Conservation (phyloP, 2,888 invertebrate species). For the Oasisia sp. region DNA sequence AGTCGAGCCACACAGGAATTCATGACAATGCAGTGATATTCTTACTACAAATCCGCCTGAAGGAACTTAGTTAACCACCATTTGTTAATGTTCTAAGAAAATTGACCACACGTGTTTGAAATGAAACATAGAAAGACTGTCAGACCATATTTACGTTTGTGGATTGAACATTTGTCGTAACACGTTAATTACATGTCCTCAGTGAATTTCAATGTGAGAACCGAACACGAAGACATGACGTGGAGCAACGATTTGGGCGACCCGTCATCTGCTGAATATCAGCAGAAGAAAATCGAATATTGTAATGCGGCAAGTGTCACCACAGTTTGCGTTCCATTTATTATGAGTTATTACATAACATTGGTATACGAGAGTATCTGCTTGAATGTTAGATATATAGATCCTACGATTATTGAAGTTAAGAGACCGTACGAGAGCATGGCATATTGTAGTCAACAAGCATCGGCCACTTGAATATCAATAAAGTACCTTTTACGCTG, state of each 20-base stretch:
- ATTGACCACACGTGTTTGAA: not conserved
- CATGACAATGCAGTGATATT: no score
- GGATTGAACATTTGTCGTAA: not conserved
- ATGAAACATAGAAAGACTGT: not conserved
- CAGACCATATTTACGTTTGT: not conserved
- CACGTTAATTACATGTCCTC: not conserved
- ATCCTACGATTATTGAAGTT: no score
- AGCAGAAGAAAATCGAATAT: constrained; percentile 4
- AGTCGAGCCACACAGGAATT: no score
- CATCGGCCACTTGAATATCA: no score
- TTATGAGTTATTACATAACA: no score
- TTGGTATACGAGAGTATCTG: no score
- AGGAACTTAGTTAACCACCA: not conserved
- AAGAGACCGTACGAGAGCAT: no score
- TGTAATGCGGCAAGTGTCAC: not conserved
- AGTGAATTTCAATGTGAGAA: constrained; percentile 4
- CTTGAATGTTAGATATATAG: no score
- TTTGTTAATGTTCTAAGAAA: not conserved
- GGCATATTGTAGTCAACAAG: no score
- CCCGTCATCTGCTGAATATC: not conserved
- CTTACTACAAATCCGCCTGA: no score
- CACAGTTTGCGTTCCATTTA: not conserved
- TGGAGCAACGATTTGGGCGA: not conserved
- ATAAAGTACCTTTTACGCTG: no score
- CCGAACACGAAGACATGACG: not conserved